Evolutionary conservation across 2,113 vertebrate genomes (phyloP), one percentile per base, ranked within the genome.

Genomic region (Salvelinus namaycush): DNA sequence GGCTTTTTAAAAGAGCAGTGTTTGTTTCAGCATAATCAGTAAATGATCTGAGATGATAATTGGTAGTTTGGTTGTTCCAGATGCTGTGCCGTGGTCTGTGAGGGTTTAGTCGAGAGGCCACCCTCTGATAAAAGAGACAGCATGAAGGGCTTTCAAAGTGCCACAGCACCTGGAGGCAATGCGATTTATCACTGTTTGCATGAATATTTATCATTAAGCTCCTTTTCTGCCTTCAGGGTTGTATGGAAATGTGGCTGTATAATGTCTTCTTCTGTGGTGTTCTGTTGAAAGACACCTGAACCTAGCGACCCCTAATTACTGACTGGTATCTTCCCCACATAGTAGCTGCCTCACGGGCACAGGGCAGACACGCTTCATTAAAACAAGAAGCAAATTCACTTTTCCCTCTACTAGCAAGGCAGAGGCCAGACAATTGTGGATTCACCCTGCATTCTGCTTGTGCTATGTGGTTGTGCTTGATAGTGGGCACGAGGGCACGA

Each of bases 41-140:
- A 88, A 88, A 90, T 90, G 90, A 90, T 88, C 82, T 82, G 79
- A 80, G 88, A 90, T 90, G 87, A 90, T 90, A 91, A 92, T 91
- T 91, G 89, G 83, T 87, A 77, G 87, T 74, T 14, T 91, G 88
- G 89, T 85, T 84, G 84, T 82, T 9, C 67, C 70, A 76, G 80
- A 65, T 7, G 77, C 81, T 78, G 80, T 75, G 78, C 82, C 76
- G 82, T 84, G 80, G 87, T 82, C 79, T 71, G 70, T 82, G 83
- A 83, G 87, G 86, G 85, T 86, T 87, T 76, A 76, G 83, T 64
- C 81, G 78, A 76, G 73, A 81, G 78, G 86, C 88, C 87, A 87
- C 77, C 83, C 26, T 85, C 85, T 86, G 87, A 89, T 89, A 88
- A 84, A 89, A 88, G 87, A 83, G 89, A 83, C 86, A 78, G 84